phyloP scores from a whole-genome alignment of 2,797 vertebrate species.

The Pelobates cultripes region DNA sequence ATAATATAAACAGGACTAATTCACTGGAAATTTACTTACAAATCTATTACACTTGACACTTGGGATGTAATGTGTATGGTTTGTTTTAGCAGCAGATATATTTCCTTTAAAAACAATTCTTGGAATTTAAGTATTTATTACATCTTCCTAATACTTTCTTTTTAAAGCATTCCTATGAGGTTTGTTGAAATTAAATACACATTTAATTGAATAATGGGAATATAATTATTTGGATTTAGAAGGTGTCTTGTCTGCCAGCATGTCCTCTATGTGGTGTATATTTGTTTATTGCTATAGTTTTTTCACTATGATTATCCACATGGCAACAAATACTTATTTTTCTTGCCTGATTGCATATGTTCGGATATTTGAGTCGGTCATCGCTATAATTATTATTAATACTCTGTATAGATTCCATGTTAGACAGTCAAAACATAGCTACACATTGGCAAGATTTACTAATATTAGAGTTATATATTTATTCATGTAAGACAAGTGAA shows the following conservation, averaged over 20 bases:
- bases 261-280: conserved; percentile 26
- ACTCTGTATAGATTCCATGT: conserved; percentile 27
- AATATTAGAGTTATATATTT: conserved; percentile 43
- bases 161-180: conserved; percentile 7
- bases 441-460: conserved; percentile 29
- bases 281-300: conserved; percentile 40
- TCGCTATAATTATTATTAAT: conserved; percentile 45
- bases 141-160: not conserved
- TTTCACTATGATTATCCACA: conserved; percentile 21
- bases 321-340: conserved; percentile 25
- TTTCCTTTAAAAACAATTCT: not conserved
- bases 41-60: not conserved
- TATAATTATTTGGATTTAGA: conserved; percentile 17
- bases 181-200: conserved; percentile 10
- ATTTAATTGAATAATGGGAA: conserved; percentile 19
- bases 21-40: not conserved
- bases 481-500: conserved; percentile 10
- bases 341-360: conserved; percentile 41
- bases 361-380: conserved; percentile 45
- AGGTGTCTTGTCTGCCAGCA: conserved; percentile 1
- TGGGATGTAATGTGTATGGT: not conserved
- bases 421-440: conserved; percentile 38
- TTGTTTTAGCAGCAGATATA: conserved; percentile 11
- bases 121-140: conserved; percentile 6
- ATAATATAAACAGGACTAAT: not conserved